Evolutionary conservation across 2,797 vertebrate genomes (phyloP).

Genomic region (Lophius americanus): DNA sequence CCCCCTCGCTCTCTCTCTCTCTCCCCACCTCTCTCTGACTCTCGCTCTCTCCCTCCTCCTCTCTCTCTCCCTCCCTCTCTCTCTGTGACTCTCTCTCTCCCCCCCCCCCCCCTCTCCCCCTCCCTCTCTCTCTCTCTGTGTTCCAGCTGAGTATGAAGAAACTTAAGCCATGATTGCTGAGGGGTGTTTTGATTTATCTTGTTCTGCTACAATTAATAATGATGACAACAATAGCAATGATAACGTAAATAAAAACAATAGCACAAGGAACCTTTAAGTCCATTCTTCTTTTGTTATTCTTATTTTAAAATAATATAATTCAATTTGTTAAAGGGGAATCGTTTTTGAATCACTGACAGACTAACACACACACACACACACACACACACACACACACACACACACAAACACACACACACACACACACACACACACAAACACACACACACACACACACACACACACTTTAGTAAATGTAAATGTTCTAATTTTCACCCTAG

Average conservation of each 20-base stretch:
- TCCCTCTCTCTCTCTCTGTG: slow-evolving; percentile 67
- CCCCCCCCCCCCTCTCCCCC: slow-evolving; percentile 46
- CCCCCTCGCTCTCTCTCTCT: slow-evolving; percentile 51
- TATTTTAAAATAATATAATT: slow-evolving; percentile 15
- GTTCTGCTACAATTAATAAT: slow-evolving; percentile 82
- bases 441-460: neutral
- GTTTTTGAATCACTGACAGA: neutral
- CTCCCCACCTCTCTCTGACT: slow-evolving; percentile 17
- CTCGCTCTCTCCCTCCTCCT: slow-evolving; percentile 50
- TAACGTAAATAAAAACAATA: slow-evolving; percentile 86
- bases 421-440: too few relatives aligned
- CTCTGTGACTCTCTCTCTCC: slow-evolving; percentile 40
- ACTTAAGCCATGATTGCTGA: slow-evolving; percentile 85
- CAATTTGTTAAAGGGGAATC: neutral
- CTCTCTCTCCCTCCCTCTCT: slow-evolving; percentile 63
- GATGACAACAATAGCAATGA: slow-evolving; percentile 80
- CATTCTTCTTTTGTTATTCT: slow-evolving; percentile 52
- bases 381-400: too few relatives aligned
- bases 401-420: neutral
- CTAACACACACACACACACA: neutral
- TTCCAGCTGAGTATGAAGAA: slow-evolving; percentile 81
- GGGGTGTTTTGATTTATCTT: slow-evolving; percentile 81
- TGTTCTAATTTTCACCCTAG: too few relatives aligned
- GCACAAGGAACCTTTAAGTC: slow-evolving; percentile 81
- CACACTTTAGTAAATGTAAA: too few relatives aligned